Evolutionary conservation across 2,888 invertebrate genomes (phyloP).

Genomic region (Lycaena phlaeas): DNA sequence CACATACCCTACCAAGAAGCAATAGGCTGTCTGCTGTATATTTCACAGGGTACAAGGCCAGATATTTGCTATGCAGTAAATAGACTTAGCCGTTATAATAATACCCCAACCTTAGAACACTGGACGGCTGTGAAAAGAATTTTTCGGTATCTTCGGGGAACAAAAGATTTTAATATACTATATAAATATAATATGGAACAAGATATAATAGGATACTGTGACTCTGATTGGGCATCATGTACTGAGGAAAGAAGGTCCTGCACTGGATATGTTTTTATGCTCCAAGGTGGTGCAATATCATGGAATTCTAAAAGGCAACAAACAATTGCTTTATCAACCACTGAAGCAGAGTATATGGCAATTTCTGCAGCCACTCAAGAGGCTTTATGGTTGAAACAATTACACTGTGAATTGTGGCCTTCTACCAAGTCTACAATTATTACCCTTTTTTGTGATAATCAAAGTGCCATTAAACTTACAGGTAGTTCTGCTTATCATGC

Average conservation of each 20-base stretch:
- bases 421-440: conserved; percentile 11
- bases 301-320: conserved; percentile 24
- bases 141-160: conserved; percentile 18
- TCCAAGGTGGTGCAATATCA: conserved; percentile 20
- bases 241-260: conserved; percentile 16
- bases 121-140: conserved; percentile 19
- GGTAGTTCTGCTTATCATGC: too few relatives aligned
- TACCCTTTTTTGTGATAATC: not conserved
- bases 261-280: conserved; percentile 22
- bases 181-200: conserved; percentile 16
- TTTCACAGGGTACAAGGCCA: conserved; percentile 22
- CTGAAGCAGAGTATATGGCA: conserved; percentile 24
- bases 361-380: conserved; percentile 22
- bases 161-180: conserved; percentile 12
- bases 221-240: not conserved
- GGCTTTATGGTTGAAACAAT: conserved; percentile 21
- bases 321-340: conserved; percentile 24
- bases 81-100: conserved; percentile 19
- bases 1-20: conserved; percentile 22
- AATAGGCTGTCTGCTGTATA: conserved; percentile 18
- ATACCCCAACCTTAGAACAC: conserved; percentile 14
- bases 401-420: conserved; percentile 17
- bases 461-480: too few relatives aligned
- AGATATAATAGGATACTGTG: conserved; percentile 13
- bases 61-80: conserved; percentile 23